Base-by-base conservation (phyloP, 2,888 invertebrate genomes). In the Autographa gamma region DNA sequence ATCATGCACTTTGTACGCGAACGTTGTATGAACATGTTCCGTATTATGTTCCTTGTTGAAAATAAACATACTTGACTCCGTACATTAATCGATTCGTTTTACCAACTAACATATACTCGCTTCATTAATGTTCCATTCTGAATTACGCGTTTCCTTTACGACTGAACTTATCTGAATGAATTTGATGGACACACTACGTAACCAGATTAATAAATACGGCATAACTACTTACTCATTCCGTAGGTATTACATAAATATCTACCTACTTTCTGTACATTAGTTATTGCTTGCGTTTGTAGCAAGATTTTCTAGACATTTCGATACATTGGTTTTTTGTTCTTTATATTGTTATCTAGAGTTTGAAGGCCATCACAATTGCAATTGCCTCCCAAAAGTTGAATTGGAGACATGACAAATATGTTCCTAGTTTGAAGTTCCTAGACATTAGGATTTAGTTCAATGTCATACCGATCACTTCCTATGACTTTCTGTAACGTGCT, bases 381-480 rank as follows among this genome's bases (percentile, higher is more conserved):
- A 48, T n/a, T n/a, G n/a, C 7, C 16, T 48, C n/a, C 6, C n/a
- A 6, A 11, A 38, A 38, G 38, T 38, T 11, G 11, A 11, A 11
- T 38, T 6, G 34, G 34, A 34, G 34, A 34, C 34, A 6, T 8
- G 6, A 8, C 18, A 4, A 19, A 54, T 61, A 43, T 52, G 59
- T 60, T 60, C 34, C 54, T 74, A 54, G 48, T 34, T 38, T 48
- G 58, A 31, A 31, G 41, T 9, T n/a, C 3, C 32, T 32, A 70
- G 63, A 68, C 60, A 66, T 66, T 65, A 68, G 59, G 63, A 76
- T 80, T 66, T 68, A 74, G 78, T 75, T 73, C 83, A 85, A 84
- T 79, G 81, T 65, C 83, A 72, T 41, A 76, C 74, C 77, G 77
- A 79, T 80, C 74, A 79, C 84, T 82, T 83, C 84, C 80, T 79